Percentiles rank a stretch among this genome's conserved stretches.
Conservation (phyloP, 2,888 invertebrate genomes). For the Drosophila setosimentum region DNA sequence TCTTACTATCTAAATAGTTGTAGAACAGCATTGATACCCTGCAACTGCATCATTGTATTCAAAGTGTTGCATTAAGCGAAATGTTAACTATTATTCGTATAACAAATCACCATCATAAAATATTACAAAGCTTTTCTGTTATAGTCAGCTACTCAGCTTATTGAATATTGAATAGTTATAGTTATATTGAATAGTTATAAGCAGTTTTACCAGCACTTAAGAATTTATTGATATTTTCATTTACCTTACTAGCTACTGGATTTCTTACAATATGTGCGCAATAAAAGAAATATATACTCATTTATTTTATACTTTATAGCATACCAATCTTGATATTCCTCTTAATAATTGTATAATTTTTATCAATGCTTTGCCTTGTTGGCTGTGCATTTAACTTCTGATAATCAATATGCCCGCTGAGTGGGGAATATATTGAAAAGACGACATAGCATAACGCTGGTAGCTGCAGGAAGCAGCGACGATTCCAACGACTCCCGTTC, state of each 20-base stretch:
- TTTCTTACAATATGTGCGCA: too few relatives aligned
- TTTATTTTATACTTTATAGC: too few relatives aligned
- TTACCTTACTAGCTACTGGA: background rate
- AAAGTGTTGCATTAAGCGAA: background rate
- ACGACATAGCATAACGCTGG: constrained; percentile 54
- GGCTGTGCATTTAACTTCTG: background rate
- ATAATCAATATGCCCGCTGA: constrained; percentile 11
- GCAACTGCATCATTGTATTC: background rate
- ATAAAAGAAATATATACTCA: too few relatives aligned
- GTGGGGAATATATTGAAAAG: constrained; percentile 33
- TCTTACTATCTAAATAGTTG: constrained; percentile 16
- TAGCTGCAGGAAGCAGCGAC: constrained; percentile 68
- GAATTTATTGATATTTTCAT: background rate
- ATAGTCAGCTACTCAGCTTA: background rate
- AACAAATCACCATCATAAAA: background rate
- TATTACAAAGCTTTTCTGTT: background rate
- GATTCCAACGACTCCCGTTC: constrained; percentile 75
- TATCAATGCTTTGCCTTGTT: background rate
- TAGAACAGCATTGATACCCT: constrained; percentile 16
- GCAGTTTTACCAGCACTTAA: background rate
- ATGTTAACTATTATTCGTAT: background rate
- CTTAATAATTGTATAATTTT: background rate
- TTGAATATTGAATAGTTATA: background rate
- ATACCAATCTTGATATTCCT: background rate
- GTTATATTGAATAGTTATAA: background rate